phyloP scores from a whole-genome alignment of 2,888 invertebrate species.

The Iselma pallidipennis region DNA sequence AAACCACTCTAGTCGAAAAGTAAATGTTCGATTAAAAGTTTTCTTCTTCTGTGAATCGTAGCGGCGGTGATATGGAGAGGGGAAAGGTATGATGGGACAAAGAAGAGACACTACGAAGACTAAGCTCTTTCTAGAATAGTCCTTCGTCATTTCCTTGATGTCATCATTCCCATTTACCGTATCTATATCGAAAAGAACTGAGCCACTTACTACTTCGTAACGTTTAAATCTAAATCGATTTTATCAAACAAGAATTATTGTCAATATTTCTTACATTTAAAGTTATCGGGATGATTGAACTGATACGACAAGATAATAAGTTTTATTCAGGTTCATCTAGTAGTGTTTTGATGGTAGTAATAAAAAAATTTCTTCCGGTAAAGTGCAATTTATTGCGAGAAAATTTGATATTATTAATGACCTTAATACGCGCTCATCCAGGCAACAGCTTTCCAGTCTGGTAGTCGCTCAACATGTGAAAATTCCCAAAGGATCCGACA shows the following conservation, averaged over 20 bases:
- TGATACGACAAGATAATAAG: too few species aligned
- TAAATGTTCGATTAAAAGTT: conserved; percentile 46
- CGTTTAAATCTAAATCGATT: too few species aligned
- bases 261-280: too few species aligned
- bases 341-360: not conserved
- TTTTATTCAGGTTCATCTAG: too few species aligned
- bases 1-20: conserved; percentile 37
- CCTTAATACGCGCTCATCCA: conserved; percentile 46
- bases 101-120: conserved; percentile 19
- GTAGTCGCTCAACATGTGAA: conserved; percentile 50
- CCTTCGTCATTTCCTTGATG: conserved; percentile 25
- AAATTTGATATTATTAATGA: conserved; percentile 44
- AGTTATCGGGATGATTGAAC: too few species aligned
- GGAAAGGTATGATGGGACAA: too few species aligned
- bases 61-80: too few species aligned
- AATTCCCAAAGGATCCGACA: conserved; percentile 47
- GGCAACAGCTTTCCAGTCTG: conserved; percentile 48
- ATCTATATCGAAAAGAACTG: conserved; percentile 14
- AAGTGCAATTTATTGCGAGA: conserved; percentile 22
- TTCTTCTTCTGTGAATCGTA: conserved; percentile 33
- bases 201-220: too few species aligned
- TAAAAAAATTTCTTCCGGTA: not conserved
- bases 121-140: conserved; percentile 10
- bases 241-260: too few species aligned
- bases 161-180: conserved; percentile 8